Base-by-base conservation (phyloP, 1,140 invertebrate species). In the Steinernema feltiae region DNA sequence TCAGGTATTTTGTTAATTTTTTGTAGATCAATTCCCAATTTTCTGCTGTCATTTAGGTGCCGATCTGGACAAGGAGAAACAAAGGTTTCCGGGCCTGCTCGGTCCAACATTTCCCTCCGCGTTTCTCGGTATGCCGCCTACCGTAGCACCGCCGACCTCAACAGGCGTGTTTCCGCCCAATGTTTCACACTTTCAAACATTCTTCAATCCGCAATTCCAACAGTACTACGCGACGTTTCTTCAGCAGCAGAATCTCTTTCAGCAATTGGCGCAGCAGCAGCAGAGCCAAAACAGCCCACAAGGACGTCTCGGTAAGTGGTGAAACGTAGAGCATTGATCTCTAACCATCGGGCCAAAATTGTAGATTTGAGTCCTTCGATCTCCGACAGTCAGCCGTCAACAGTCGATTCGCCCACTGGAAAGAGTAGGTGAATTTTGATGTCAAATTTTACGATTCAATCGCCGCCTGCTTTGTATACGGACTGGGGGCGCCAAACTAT, bases 211-310 rank as follows among this genome's bases (percentile, higher is more conserved):
- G 3, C 53, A 63, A 21, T 63, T 63, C 53, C 53, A 63, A 27
- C 53, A 63, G 24, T 63, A 63, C 24, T 63, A 63, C 24, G 53
- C 53, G 12, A 63, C 53, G 15, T 63, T 63, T 27, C 53, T 63
- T 7, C 53, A 63, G 24, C 53, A 63, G 24, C 53, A 63, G 53
- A 63, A 63, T 27, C 15, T 63, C 15, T n/a, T 63, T 27, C 53
- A 63, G 53, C 53, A 63, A 7, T n/a, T 63, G 53, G 53, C 53
- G 3, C 53, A 63, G 53, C 53, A n/a, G n/a, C n/a, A 63, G 53
- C 53, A 63, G 53, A 27, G 3, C 24, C 53, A 63, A 3, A 63
- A 27, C 53, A 63, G 24, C 24, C 24, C 53, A 15, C 53, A 63
- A 63, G 53, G 53, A 12, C 7, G 53, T 3, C 7, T 63, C 2